Percentiles rank a stretch among this genome's conserved stretches.
Conservation (phyloP, 2,888 invertebrate species). For the Leucania comma region DNA sequence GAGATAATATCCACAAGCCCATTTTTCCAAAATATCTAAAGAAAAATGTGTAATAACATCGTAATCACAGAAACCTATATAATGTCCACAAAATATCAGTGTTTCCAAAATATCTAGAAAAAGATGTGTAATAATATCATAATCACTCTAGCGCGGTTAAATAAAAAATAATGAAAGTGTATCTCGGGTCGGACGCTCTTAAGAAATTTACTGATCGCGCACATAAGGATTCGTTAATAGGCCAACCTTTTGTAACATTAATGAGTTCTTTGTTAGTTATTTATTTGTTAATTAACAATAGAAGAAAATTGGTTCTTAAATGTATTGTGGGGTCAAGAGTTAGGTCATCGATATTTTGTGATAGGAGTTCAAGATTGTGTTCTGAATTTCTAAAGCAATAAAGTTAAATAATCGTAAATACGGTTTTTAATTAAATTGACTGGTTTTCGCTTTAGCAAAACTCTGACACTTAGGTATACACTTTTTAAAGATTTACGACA, state of each 20-base stretch:
- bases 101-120: too few species aligned
- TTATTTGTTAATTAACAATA: constrained; percentile 31
- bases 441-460: too few species aligned
- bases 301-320: constrained; percentile 1
- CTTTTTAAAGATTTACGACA: not conserved
- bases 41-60: too few species aligned
- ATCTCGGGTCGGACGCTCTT: too few species aligned
- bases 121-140: too few species aligned
- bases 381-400: not conserved
- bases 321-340: not conserved
- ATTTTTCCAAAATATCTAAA: too few species aligned
- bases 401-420: too few species aligned
- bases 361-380: constrained; percentile 10
- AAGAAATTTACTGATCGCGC: constrained; percentile 46
- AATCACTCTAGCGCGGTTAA: too few species aligned
- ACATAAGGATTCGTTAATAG: constrained; percentile 41
- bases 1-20: too few species aligned
- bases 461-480: not conserved
- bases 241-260: constrained; percentile 47
- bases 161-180: too few species aligned
- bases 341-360: constrained; percentile 18
- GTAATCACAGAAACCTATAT: too few species aligned
- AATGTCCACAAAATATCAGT: too few species aligned
- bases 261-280: constrained; percentile 40
- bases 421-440: not conserved